Conservation (phyloP, 1,140 invertebrate genomes). For the Procambarus virginalis region DNA sequence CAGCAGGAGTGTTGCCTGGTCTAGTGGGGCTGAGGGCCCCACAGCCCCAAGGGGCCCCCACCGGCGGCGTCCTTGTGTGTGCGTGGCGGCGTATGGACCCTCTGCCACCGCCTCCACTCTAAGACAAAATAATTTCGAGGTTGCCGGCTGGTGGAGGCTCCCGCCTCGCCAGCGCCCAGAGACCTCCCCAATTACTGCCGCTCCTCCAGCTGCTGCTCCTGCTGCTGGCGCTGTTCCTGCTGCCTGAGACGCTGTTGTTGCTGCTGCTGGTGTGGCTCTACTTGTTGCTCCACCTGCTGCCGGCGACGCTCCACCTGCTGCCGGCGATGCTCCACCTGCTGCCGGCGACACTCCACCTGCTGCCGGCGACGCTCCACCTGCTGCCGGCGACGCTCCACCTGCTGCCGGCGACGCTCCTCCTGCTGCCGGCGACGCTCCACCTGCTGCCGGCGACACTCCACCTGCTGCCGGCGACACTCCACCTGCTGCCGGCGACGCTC, state of each 20-base stretch:
- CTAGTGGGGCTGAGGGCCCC: neutral
- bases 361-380: too few relatives aligned
- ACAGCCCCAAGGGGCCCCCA: neutral
- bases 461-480: too few relatives aligned
- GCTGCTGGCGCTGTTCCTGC: neutral
- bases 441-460: too few relatives aligned
- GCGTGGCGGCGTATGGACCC: neutral
- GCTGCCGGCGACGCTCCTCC: too few relatives aligned
- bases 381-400: too few relatives aligned
- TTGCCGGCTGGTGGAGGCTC: neutral
- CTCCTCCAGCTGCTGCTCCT: neutral
- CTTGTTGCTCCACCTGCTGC: neutral
- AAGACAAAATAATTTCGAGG: slow-evolving; percentile 16
- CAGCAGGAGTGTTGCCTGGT: neutral
- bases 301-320: neutral
- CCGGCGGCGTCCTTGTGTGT: slow-evolving; percentile 1
- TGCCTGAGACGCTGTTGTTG: neutral
- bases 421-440: too few relatives aligned
- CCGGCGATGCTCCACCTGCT: too few relatives aligned
- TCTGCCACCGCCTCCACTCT: neutral
- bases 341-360: too few relatives aligned
- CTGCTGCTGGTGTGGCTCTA: neutral
- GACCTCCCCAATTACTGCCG: neutral
- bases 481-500: too few relatives aligned
- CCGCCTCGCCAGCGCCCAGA: neutral